A percentile compares a stretch with the other conserved stretches of the same genome.
phyloP scores from a whole-genome alignment of 2,797 vertebrate species.

The Pipistrellus pygmaeus region DNA sequence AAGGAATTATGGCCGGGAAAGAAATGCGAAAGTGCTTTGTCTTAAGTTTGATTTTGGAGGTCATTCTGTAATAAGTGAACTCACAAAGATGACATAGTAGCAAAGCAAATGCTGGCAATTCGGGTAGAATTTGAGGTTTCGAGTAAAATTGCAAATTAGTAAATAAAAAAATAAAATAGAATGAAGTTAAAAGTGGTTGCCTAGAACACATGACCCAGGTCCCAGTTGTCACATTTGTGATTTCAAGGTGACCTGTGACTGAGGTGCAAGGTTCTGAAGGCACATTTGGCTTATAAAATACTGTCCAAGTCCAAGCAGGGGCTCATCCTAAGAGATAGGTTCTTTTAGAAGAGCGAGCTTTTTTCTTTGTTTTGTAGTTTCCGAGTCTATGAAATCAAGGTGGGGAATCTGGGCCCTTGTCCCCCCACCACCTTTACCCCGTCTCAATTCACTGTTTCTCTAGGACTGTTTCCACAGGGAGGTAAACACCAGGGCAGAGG shows the following conservation, averaged over 20 bases:
- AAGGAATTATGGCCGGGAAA: not conserved
- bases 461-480: constrained; percentile 63
- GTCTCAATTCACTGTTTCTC: constrained; percentile 63
- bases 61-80: not conserved
- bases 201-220: not conserved
- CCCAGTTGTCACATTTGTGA: not conserved
- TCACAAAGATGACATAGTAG: constrained; percentile 48
- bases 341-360: constrained; percentile 55
- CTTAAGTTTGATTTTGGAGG: constrained; percentile 43
- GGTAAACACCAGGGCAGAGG: constrained; percentile 81
- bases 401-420: constrained; percentile 47
- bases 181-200: not conserved
- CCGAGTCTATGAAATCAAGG: constrained; percentile 69
- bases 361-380: constrained; percentile 72
- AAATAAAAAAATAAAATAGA: not conserved
- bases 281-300: not conserved
- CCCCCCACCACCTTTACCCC: constrained; percentile 11
- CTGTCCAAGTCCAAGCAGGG: not conserved
- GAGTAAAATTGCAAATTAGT: constrained; percentile 74
- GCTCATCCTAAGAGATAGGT: constrained; percentile 30
- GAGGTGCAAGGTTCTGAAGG: not conserved
- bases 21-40: not conserved
- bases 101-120: not conserved
- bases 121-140: constrained; percentile 70
- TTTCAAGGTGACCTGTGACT: constrained; percentile 46